These are phyloP conservation scores for Drosophila micromelanica DNA, from an alignment of 1,140 invertebrate species.

Conservation along the genomic window DNA sequence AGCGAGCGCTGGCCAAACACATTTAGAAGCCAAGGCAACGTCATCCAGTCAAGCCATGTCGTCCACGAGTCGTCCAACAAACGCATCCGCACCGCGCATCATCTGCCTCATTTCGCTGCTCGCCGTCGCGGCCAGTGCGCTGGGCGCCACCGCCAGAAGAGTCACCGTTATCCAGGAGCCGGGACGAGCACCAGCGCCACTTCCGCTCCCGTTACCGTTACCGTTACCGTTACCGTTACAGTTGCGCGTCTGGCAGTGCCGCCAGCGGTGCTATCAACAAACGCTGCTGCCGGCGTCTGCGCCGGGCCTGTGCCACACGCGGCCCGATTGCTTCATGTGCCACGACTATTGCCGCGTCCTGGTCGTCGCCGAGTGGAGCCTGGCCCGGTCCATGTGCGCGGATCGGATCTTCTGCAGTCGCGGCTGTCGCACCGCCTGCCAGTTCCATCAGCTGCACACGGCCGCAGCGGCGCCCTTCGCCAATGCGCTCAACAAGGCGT, in stretches of 20 bases:
- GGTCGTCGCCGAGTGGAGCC: conserved; percentile 44
- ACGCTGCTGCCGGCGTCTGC: conserved; percentile 15
- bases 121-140: conserved; percentile 26
- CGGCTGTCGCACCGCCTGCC: conserved; percentile 71
- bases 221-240: conserved; percentile 26
- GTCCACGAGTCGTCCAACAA: neutral
- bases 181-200: too few relatives aligned
- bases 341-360: conserved; percentile 74
- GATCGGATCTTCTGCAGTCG: conserved; percentile 64
- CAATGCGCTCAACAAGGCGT: conserved; percentile 51
- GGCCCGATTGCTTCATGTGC: conserved; percentile 75
- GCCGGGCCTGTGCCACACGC: conserved; percentile 41
- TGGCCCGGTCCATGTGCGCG: conserved; percentile 68
- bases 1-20: neutral
- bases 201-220: conserved; percentile 3
- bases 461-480: neutral
- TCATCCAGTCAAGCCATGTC: conserved; percentile 28
- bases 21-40: conserved; percentile 54
- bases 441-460: conserved; percentile 40
- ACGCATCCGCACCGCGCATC: too few relatives aligned
- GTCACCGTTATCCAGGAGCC: neutral
- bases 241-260: conserved; percentile 50
- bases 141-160: conserved; percentile 29
- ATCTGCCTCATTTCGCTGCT: conserved; percentile 3
- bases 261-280: conserved; percentile 62